A percentile compares a stretch with the other conserved stretches of the same genome.
Conservation (phyloP, 2,797 vertebrate genomes). For the Pyrocephalus nanus region DNA sequence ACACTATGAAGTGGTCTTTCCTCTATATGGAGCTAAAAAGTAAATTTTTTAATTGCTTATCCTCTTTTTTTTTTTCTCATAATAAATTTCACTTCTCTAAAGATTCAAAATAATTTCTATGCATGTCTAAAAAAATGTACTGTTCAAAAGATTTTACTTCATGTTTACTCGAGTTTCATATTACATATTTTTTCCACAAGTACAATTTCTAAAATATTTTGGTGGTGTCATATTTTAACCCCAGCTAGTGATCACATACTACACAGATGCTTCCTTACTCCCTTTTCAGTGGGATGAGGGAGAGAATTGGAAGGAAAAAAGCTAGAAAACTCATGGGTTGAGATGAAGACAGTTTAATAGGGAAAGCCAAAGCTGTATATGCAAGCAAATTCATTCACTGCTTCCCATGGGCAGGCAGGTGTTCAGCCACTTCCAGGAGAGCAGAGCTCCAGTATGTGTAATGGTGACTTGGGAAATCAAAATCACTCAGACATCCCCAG, state of each 20-base stretch:
- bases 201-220: not conserved
- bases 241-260: not conserved
- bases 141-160: not conserved
- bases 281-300: not conserved
- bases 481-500: not conserved
- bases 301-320: not conserved
- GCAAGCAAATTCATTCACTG: not conserved
- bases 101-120: not conserved
- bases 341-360: not conserved
- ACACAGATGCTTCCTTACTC: not conserved
- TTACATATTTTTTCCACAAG: not conserved
- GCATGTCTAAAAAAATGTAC: not conserved
- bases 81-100: not conserved
- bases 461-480: not conserved
- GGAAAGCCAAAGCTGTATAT: not conserved
- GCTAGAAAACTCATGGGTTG: not conserved
- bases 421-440: not conserved
- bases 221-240: not conserved
- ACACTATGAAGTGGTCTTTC: not conserved
- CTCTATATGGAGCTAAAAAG: not conserved
- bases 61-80: not conserved
- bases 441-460: no score
- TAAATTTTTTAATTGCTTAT: not conserved
- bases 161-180: not conserved
- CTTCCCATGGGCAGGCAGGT: not conserved